These are phyloP conservation scores for Heterodera schachtii DNA, from an alignment of 1,140 invertebrate species.

Conservation along the genomic window DNA sequence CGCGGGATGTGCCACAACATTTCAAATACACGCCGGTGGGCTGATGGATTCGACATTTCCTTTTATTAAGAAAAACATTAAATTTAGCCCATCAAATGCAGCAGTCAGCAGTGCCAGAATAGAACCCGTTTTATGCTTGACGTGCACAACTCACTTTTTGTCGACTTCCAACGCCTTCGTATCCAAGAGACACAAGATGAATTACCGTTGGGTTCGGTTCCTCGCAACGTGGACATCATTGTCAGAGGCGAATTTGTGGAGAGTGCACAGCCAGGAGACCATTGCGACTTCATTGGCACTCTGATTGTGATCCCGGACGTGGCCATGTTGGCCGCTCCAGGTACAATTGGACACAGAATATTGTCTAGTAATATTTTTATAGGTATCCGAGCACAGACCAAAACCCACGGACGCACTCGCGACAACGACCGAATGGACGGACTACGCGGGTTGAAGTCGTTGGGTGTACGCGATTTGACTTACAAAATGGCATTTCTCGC, in stretches of 20 bases:
- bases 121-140: conserved; percentile 85
- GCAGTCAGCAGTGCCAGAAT: conserved; percentile 92
- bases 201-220: conserved; percentile 91
- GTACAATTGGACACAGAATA: conserved; percentile 7
- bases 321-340: conserved; percentile 78
- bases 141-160: conserved; percentile 88
- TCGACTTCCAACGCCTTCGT: conserved; percentile 97
- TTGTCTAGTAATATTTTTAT: neutral
- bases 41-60: conserved; percentile 16
- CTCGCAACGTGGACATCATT: conserved; percentile 89
- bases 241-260: conserved; percentile 95
- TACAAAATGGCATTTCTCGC: conserved; percentile 93
- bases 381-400: conserved; percentile 67
- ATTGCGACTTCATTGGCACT: conserved; percentile 93
- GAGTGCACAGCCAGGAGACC: conserved; percentile 84
- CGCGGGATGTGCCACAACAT: conserved; percentile 94
- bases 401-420: conserved; percentile 60
- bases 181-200: conserved; percentile 98
- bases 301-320: conserved; percentile 97
- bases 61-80: no score
- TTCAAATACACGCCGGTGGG: conserved; percentile 81
- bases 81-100: conserved; percentile 86
- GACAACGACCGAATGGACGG: conserved; percentile 79
- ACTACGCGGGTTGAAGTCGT: conserved; percentile 83
- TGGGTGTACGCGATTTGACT: conserved; percentile 92